Base-by-base conservation (phyloP, 2,888 invertebrate genomes). In the Polymixis lichenea region DNA sequence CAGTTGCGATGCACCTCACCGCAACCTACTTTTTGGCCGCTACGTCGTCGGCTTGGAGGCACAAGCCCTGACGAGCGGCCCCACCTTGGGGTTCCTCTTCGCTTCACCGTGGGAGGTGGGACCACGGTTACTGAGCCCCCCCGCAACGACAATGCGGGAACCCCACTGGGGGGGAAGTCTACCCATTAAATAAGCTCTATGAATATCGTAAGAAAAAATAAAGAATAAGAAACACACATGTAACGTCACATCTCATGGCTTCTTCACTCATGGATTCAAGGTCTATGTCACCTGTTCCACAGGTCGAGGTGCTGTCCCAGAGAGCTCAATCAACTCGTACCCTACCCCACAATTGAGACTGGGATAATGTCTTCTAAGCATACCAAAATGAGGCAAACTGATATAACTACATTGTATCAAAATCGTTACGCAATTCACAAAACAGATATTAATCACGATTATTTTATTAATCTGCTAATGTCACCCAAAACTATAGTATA, bases 371-470 rank as follows among this genome's bases (percentile, higher is more conserved):
- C n/a, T 6, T 19, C n/a, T 7, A 32, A 60, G 13, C 9, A 9
- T n/a, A 22, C 46, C 9, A n/a, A 28, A 5, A 19, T 19, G 17
- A 9, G 19, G 19, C 17, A 28, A 28, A 25, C 25, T 25, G 25
- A 25, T 25, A 25, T 25, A 3, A 28, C 19, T 22, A 17, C 49
- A 22, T 32, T 19, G 11, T 32, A 60, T 32, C 32, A 32, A 22
- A 60, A 60, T 32, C 11, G 5, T 22, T 32, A 22, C 32, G 32
- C 19, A 11, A 22, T 22, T 60, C 28, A 60, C 32, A 32, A 51
- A 25, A 38, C 68, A 13, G 17, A 77, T 78, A 72, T 61, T 9
- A 78, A 66, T 72, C 71, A 61, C 19, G 32, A 64, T 60, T 66
- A 56, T 77, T 32, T 19, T 15, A 67, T 77, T 64, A 38, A 76